Evolutionary conservation across 1,140 invertebrate species (phyloP), one percentile per base, ranked within the genome.

Genomic region (Diachasmimorpha longicaudata): DNA sequence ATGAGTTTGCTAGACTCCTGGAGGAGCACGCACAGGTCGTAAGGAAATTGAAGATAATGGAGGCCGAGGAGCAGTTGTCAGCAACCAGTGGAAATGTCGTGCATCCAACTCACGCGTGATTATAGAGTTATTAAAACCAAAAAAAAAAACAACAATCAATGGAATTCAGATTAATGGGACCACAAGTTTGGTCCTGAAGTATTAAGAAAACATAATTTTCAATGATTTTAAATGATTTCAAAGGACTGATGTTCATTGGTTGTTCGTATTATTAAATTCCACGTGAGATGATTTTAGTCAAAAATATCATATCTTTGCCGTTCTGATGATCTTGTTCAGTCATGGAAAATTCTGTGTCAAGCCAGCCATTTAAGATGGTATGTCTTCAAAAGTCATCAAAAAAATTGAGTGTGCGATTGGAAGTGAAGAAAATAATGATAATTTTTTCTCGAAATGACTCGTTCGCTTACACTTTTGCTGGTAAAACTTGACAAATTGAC

Each of bases 21-120:
- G 89, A 90, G 71, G 89, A 90, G 75, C 89, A 90, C 75, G 88
- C 88, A 13, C 88, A 90, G 74, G 85, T 90, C 36, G 88, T 90
- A 16, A 78, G 84, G 55, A 83, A 86, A 72, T 78, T 88, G 75
- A 88, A 88, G 74, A 84, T 87, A 75, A 87, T 88, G 83, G 87
- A 88, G 66, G 84, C 87, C 19, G 84, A 84, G 71, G 85, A 85
- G 63, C 82, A 85, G 21, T 75, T 80, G 13, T 79, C 83, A 58
- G 70, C 79, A 16, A 75, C 80, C 36, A 72, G 78, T 74, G 76
- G 74, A 23, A 55, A 69, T 23, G 83, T 84, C 9, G 72, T 83
- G 8, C 79, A 77, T 52, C 78, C 79, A 19, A 81, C 82, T 70
- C 82, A 85, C 72, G 82, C 84, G 81, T 85, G 83, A 85, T 84